Conservation (phyloP, 2,113 vertebrate species). For the Theristicus caerulescens region DNA sequence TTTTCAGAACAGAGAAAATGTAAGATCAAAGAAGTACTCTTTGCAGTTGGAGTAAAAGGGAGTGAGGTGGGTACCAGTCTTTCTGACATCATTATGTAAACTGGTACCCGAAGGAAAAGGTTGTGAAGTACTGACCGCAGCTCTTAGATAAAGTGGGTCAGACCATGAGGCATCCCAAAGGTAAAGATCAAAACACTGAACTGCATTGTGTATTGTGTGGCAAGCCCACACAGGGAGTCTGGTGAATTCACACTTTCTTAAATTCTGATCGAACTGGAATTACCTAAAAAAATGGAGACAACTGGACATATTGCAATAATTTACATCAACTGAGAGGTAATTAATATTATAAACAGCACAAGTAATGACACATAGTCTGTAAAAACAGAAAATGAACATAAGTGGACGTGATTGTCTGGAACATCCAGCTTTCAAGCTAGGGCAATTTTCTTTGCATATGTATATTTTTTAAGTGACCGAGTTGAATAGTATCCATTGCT, state of each 20-base stretch:
- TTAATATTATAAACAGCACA: not conserved
- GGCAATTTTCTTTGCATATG: not conserved
- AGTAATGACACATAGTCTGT: not conserved
- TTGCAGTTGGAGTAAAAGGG: not conserved
- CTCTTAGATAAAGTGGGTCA: fast-evolving
- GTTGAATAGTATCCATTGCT: not conserved
- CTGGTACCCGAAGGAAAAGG: not conserved
- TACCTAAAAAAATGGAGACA: not conserved
- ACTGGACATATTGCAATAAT: not conserved
- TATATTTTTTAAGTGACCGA: not conserved
- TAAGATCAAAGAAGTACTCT: not conserved
- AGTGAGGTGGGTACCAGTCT: fast-evolving
- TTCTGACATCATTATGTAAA: not conserved
- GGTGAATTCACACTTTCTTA: not conserved
- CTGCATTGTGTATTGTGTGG: fast-evolving
- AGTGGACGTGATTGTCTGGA: not conserved
- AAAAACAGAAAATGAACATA: not conserved
- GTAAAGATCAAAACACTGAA: not conserved
- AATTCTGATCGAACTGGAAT: not conserved
- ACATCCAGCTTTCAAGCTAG: not conserved
- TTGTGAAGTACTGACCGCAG: not conserved
- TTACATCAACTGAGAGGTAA: not conserved
- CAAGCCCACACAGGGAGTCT: not conserved
- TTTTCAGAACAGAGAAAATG: not conserved
- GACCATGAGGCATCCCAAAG: not conserved